Evolutionary conservation across 2,797 vertebrate species (phyloP).

Genomic region (Hozukius guyotensis): DNA sequence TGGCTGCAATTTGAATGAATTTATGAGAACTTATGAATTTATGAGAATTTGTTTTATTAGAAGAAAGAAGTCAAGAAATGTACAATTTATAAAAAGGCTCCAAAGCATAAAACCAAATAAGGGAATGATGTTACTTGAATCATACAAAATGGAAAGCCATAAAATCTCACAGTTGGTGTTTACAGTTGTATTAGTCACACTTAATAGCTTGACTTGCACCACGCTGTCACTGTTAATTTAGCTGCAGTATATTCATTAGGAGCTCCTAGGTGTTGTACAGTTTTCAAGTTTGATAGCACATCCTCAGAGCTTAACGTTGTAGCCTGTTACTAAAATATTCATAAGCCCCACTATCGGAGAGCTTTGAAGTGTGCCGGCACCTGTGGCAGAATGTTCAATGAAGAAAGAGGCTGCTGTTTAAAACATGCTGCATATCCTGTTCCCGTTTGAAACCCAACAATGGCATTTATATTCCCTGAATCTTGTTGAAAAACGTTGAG

Average conservation of each 20-base stretch:
- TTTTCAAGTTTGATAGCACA: conserved; percentile 46
- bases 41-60: not conserved
- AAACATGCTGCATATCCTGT: conserved; percentile 6
- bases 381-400: conserved; percentile 38
- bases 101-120: not conserved
- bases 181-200: conserved; percentile 3
- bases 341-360: conserved; percentile 18
- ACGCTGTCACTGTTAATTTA: conserved; percentile 13
- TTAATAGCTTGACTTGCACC: conserved; percentile 5
- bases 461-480: conserved; percentile 3
- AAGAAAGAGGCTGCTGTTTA: conserved; percentile 28
- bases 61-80: not conserved
- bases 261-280: not conserved
- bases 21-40: too few species aligned
- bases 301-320: conserved; percentile 49
- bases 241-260: conserved; percentile 12
- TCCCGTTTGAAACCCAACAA: conserved; percentile 32
- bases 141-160: not conserved
- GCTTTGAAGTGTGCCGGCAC: conserved; percentile 61
- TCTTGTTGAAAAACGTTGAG: not conserved
- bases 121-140: not conserved
- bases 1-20: too few species aligned
- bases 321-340: conserved; percentile 63
- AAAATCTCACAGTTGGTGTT: not conserved
- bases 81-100: not conserved